phyloP scores from a whole-genome alignment of 2,888 invertebrate genomes.

The Uropetala carovei region DNA sequence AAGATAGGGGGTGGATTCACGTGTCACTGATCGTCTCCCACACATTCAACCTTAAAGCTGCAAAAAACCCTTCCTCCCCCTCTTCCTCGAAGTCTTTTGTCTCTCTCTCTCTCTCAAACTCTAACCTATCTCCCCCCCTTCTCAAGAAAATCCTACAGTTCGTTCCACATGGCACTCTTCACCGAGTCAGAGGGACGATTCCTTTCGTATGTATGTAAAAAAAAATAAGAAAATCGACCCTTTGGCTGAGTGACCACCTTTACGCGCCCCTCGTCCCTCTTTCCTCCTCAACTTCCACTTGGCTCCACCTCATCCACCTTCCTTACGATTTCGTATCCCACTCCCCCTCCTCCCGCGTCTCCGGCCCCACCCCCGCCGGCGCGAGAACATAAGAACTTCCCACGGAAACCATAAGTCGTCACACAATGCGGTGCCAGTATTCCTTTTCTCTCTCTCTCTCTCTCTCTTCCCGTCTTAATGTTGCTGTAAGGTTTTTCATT shows the following conservation, averaged over 20 bases:
- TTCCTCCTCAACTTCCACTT: not conserved
- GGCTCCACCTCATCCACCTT: not conserved
- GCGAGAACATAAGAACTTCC: not conserved
- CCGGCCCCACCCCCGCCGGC: not conserved
- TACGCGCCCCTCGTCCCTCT: not conserved
- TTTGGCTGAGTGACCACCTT: slow-evolving; percentile 6
- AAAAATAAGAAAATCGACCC: not conserved
- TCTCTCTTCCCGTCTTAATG: not conserved
- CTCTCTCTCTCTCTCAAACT: not conserved
- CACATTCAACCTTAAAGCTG: not conserved
- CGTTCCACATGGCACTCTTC: slow-evolving; percentile 44
- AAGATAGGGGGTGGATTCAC: slow-evolving; percentile 1
- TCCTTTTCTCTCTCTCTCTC: not conserved
- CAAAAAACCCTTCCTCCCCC: not conserved
- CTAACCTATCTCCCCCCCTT: not conserved
- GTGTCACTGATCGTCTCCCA: slow-evolving; percentile 44
- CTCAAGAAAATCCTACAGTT: not conserved
- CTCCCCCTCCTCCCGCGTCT: not conserved
- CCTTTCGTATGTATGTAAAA: not conserved
- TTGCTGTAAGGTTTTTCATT: slow-evolving; percentile 20
- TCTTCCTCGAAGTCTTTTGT: not conserved
- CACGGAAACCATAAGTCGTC: slow-evolving; percentile 35
- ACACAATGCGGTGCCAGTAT: not conserved
- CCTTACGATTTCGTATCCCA: not conserved
- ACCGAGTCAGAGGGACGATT: not conserved